These are phyloP conservation scores for Telmatherina bonti DNA, from an alignment of 2,797 vertebrate species.

Conservation along the genomic window DNA sequence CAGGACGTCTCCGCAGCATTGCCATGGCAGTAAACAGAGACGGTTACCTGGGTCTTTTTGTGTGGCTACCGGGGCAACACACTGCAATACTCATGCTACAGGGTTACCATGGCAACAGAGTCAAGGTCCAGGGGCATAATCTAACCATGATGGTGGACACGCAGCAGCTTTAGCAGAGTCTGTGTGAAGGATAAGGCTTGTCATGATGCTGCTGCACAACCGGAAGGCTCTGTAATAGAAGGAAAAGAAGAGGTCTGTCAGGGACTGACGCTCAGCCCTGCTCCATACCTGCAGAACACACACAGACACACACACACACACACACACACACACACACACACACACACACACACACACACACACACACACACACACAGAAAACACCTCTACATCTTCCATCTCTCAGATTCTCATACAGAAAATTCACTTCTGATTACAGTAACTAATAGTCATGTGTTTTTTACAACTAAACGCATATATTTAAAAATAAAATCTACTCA, in stretches of 20 bases:
- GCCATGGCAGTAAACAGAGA: conserved; percentile 63
- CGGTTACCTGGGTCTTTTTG: conserved; percentile 34
- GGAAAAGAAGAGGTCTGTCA: conserved; percentile 21
- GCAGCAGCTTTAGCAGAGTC: conserved; percentile 40
- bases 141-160: conserved; percentile 55
- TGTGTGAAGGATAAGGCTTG: conserved; percentile 28
- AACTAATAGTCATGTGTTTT: background rate
- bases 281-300: conserved; percentile 63
- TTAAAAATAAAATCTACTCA: background rate
- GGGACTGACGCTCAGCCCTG: conserved; percentile 62
- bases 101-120: conserved; percentile 77
- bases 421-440: no score
- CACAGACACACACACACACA: no score
- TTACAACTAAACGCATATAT: background rate
- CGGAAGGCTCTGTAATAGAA: conserved; percentile 15
- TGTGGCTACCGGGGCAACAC: conserved; percentile 81
- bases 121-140: conserved; percentile 54
- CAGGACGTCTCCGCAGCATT: conserved; percentile 32
- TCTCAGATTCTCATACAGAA: no score
- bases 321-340: conserved; percentile 21
- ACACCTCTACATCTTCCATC: background rate
- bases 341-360: background rate
- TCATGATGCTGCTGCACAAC: conserved; percentile 55
- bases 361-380: no score
- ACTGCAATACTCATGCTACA: conserved; percentile 41